Conservation (phyloP, 2,113 vertebrate genomes). For the Oreochromis niloticus region DNA sequence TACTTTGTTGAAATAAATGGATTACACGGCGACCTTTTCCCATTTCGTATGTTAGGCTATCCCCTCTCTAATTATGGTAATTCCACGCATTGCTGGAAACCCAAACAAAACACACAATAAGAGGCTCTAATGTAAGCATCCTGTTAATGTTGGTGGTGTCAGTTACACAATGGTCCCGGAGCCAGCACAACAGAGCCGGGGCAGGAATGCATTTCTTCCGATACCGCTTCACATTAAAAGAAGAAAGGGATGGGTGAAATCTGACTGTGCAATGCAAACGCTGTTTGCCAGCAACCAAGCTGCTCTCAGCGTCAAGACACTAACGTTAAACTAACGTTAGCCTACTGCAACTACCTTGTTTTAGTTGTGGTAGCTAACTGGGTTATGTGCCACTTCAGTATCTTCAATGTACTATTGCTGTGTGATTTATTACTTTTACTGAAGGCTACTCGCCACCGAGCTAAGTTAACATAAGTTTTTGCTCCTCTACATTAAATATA, state of each 20-base stretch:
- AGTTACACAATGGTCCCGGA: background rate
- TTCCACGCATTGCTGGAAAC: background rate
- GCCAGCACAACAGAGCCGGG: background rate
- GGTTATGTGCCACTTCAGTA: background rate
- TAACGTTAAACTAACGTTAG: background rate
- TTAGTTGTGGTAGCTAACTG: background rate
- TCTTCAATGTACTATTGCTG: background rate
- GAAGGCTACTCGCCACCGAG: fast-evolving
- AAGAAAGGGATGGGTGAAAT: background rate
- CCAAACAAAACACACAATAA: background rate
- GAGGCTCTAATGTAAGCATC: background rate
- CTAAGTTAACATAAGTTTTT: background rate
- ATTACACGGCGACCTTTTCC: background rate
- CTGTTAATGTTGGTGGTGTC: background rate
- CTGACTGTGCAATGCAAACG: background rate
- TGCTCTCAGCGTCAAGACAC: background rate
- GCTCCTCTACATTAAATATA: background rate
- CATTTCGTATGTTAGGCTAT: background rate
- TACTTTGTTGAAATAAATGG: background rate
- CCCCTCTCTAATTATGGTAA: background rate
- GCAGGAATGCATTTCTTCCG: background rate
- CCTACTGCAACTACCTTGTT: background rate
- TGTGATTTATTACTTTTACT: background rate
- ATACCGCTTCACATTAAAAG: background rate
- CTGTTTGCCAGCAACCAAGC: background rate